A percentile compares a stretch with the other conserved stretches of the same genome.
These are phyloP conservation scores for Meriones psammophilus DNA, from an alignment of 2,797 vertebrate species.

Conservation along the genomic window DNA sequence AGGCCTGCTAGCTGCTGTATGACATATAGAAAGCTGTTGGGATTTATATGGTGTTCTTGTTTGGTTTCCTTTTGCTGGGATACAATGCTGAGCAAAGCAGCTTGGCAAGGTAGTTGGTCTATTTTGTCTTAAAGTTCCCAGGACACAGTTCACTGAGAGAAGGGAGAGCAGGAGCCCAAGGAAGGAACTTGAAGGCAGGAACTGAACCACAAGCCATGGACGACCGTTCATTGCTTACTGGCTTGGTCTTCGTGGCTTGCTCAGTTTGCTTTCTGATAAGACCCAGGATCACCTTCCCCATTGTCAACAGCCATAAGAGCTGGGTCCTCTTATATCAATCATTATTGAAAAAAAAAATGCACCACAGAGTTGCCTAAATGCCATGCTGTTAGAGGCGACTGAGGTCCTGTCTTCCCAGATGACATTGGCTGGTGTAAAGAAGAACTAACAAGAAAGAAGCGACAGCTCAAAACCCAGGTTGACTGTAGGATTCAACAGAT, in stretches of 20 bases:
- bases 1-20: neutral
- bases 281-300: neutral
- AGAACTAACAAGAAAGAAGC: no score
- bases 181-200: neutral
- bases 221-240: neutral
- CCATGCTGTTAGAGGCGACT: no score
- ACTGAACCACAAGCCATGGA: neutral
- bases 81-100: neutral
- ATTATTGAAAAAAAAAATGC: neutral
- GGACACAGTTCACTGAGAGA: neutral
- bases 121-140: neutral
- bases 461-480: conserved; percentile 12
- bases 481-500: neutral
- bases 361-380: neutral
- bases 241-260: neutral
- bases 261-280: neutral
- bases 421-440: neutral
- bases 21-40: neutral
- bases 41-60: neutral
- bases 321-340: neutral
- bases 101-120: neutral
- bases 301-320: neutral
- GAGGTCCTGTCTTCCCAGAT: neutral
- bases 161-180: neutral
- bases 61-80: neutral